Base-by-base conservation (phyloP, 2,888 invertebrate genomes). In the Sarcophaga caerulescens region DNA sequence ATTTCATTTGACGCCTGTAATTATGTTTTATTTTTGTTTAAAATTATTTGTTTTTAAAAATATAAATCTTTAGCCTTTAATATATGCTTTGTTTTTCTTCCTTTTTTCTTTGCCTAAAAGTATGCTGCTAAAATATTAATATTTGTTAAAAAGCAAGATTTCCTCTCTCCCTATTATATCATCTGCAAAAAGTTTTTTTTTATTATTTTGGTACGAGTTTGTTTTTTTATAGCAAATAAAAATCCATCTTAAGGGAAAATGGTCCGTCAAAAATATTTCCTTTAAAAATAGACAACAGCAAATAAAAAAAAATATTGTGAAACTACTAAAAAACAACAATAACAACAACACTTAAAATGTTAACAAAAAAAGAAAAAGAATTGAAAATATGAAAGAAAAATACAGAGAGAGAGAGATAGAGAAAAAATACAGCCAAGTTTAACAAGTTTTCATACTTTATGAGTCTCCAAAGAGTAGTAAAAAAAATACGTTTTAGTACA, bases 381-480 rank as follows among this genome's bases (percentile, higher is more conserved):
- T 44, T 62, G 59, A 66, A 62, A 45, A 68, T 63, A 23, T 10
- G 19, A 65, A 45, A 60, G 45, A 4, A 81, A 62, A 17, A 52
- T 35, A 52, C 8, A 35, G 17, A 65, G 25, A 60, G 25, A 5
- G 69, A 62, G 11, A 52, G 6, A 47, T 1, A 52, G 45, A n/a
- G 69, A 78, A 65, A 69, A 59, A 66, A 19, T 14, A 70, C 4
- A 66, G 68, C 21, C 65, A 85, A 86, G 65, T 84, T 84, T 70
- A 84, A 84, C 84, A 85, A 83, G 85, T 85, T 84, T 85, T 71
- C 81, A 87, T 88, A 87, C 89, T 89, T 90, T 89, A 91, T 88
- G 90, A 91, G 89, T 91, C 91, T 91, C 91, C 88, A 88, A 90
- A 89, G 91, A 88, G 88, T 89, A 89, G 89, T 90, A 90, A 91